phyloP scores from a whole-genome alignment of 2,113 vertebrate genomes.

The Sylvicapra grimmia region DNA sequence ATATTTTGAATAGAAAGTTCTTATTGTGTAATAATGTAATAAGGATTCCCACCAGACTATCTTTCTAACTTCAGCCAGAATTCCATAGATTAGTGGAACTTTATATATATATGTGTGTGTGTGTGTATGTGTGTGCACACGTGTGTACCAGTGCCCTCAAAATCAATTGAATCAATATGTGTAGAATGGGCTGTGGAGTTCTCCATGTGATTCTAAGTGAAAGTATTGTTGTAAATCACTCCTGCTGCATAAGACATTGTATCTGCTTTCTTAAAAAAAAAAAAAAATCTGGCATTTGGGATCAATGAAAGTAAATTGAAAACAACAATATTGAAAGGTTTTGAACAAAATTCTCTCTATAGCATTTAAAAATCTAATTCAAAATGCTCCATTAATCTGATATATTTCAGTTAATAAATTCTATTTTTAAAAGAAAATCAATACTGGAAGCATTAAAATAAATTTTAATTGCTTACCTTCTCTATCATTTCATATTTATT shows the following conservation, averaged over 20 bases:
- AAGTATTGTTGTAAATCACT: not conserved
- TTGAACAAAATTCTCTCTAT: constrained; percentile 5
- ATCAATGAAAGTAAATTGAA: constrained; percentile 43
- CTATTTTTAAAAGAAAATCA: constrained; percentile 54
- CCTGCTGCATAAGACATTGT: not conserved
- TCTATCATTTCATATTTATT: constrained; percentile 30
- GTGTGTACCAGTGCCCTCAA: rapidly evolving
- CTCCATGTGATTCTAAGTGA: not conserved
- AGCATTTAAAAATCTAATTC: constrained; percentile 14
- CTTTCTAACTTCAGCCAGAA: not conserved
- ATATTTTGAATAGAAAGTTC: not conserved
- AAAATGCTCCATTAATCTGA: constrained; percentile 45
- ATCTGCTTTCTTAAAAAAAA: not conserved
- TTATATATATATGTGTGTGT: not conserved
- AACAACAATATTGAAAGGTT: constrained; percentile 10
- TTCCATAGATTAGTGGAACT: not conserved
- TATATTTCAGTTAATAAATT: constrained; percentile 43
- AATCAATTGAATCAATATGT: not conserved
- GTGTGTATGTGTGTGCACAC: rapidly evolving
- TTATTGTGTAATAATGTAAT: not conserved
- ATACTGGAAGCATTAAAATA: not conserved
- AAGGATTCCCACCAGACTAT: not conserved
- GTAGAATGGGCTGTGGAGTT: not conserved
- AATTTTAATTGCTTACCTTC: constrained; percentile 30
- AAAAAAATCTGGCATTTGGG: not conserved